A percentile compares a stretch with the other conserved stretches of the same genome.
phyloP scores from a whole-genome alignment of 2,888 invertebrate genomes.

The Hofmannophila pseudospretella region DNA sequence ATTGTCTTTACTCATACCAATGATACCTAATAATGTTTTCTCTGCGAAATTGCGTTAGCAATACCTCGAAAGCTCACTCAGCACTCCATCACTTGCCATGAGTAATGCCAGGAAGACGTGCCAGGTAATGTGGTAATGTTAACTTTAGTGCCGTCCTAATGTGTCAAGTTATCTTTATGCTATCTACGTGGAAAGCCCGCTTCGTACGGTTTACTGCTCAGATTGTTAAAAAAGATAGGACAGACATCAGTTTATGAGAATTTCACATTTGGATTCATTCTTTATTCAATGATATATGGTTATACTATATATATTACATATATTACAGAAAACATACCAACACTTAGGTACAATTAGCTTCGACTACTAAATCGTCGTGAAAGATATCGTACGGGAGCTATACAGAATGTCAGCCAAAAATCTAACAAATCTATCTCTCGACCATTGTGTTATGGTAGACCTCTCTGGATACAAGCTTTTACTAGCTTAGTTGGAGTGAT shows the following conservation, averaged over 20 bases:
- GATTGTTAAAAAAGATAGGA: constrained; percentile 25
- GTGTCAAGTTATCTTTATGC: constrained; percentile 43
- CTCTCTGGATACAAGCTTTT: too few species aligned
- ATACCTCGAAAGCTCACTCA: constrained; percentile 19
- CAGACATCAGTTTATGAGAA: not conserved
- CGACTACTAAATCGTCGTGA: too few species aligned
- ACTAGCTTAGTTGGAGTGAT: too few species aligned
- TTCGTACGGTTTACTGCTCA: constrained; percentile 22
- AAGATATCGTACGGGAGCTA: too few species aligned
- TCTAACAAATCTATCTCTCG: too few species aligned
- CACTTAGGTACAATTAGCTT: too few species aligned
- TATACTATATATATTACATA: too few species aligned
- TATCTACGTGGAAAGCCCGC: constrained; percentile 37
- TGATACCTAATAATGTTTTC: constrained; percentile 39
- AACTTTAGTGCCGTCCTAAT: constrained; percentile 41
- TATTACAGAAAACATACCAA: too few species aligned
- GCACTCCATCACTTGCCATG: constrained; percentile 9
- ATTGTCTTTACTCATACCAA: not conserved
- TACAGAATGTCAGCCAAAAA: too few species aligned
- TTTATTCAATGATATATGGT: too few species aligned
- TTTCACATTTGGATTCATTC: not conserved
- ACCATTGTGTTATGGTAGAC: too few species aligned
- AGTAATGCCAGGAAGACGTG: constrained; percentile 41
- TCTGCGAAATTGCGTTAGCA: constrained; percentile 26
- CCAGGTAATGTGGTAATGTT: constrained; percentile 23